Conservation (phyloP, 1,140 invertebrate genomes). For the Drosophila carrolli region DNA sequence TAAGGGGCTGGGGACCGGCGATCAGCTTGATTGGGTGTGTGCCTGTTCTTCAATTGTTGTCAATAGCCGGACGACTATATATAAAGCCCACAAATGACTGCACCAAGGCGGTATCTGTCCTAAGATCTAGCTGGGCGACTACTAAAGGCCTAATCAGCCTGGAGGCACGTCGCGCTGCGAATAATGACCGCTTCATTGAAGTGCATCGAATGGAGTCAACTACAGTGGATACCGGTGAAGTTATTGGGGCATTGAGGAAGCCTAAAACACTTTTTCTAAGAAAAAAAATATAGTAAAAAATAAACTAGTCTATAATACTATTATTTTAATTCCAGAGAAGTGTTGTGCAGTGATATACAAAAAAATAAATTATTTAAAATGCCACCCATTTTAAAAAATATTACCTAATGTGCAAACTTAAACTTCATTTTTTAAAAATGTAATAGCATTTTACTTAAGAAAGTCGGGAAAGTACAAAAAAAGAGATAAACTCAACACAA, state of each 20-base stretch:
- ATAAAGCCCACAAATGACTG: constrained; percentile 38
- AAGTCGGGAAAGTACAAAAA: background rate
- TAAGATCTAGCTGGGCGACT: constrained; percentile 11
- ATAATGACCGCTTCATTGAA: constrained; percentile 9
- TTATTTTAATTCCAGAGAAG: too few species aligned
- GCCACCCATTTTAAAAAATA: too few species aligned
- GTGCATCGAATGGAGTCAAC: constrained; percentile 10
- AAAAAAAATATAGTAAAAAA: too few species aligned
- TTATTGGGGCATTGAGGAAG: background rate
- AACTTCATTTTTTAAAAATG: too few species aligned
- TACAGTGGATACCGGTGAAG: constrained; percentile 9
- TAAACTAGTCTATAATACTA: too few species aligned
- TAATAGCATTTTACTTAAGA: too few species aligned
- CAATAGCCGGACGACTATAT: constrained; percentile 64
- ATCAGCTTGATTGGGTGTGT: constrained; percentile 31
- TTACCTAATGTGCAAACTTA: too few species aligned
- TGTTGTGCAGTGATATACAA: too few species aligned
- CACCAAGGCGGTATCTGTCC: constrained; percentile 13
- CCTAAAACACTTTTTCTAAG: too few species aligned
- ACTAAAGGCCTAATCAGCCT: constrained; percentile 12
- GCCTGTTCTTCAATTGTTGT: constrained; percentile 59
- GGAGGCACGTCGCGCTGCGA: constrained; percentile 32
- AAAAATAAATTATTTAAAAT: too few species aligned
- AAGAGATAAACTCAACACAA: too few species aligned
- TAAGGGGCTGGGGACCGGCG: background rate